Evolutionary conservation across 2,113 vertebrate genomes (phyloP).

Genomic region (Sylvicapra grimmia): DNA sequence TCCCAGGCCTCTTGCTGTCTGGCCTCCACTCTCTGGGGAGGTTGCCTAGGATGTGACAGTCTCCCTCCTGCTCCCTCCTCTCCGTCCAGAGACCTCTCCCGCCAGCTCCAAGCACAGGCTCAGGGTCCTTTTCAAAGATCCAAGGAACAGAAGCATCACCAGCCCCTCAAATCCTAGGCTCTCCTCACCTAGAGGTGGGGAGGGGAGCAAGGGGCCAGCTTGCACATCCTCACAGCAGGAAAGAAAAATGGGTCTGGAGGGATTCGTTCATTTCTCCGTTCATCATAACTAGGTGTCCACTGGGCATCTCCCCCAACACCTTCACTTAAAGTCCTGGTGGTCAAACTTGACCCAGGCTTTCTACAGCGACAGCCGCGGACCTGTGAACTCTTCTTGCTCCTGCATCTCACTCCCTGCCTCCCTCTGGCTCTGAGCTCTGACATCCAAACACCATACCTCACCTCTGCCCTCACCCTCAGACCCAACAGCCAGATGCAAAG

Average conservation of each 20-base stretch:
- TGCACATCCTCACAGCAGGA: neutral
- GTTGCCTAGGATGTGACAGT: neutral
- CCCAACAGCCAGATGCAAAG: rapidly evolving
- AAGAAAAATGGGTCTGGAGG: neutral
- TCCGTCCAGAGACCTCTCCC: neutral
- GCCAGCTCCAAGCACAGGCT: neutral
- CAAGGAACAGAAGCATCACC: no score
- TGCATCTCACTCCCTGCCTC: neutral
- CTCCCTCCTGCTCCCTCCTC: neutral
- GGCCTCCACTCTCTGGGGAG: neutral
- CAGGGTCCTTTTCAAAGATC: neutral
- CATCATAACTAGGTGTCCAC: neutral
- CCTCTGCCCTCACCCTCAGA: no score
- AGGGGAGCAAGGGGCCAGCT: rapidly evolving
- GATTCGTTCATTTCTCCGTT: no score
- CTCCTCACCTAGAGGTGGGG: no score
- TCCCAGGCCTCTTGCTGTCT: constrained; percentile 32
- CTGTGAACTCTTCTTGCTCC: no score
- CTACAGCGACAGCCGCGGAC: neutral
- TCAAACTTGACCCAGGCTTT: neutral
- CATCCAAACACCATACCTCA: rapidly evolving
- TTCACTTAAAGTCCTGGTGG: neutral
- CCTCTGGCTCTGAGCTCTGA: neutral
- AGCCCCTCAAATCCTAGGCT: rapidly evolving
- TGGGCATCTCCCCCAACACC: no score